Evolutionary conservation across 1,140 invertebrate species (phyloP), one percentile per base, ranked within the genome.

Genomic region (Brachionus rubens): DNA sequence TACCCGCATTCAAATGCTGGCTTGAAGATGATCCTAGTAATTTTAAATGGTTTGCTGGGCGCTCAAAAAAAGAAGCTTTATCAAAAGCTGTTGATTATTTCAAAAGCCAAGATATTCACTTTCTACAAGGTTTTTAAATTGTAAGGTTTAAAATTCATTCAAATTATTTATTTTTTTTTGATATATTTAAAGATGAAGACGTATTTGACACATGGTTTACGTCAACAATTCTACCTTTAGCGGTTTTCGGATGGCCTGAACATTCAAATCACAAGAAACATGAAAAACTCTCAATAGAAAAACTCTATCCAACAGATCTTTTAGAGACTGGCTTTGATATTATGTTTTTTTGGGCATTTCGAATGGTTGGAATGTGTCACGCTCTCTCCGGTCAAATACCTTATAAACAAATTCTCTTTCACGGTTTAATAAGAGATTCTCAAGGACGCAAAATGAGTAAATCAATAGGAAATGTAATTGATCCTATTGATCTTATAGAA

Each of bases 401-500:
- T 10, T 80, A 80, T 75, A 36, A 70, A 10, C 72, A 77, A 16
- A 78, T 81, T n/a, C 78, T 78, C 4, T 65, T 77, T 46, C 82
- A 84, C 78, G 84, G 83, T 0, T 72, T 85, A 14, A 77, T 86
- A n/a, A 77, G 83, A 77, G 84, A 85, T 78, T 77, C 80, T 10
- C 78, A 83, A 21, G 85, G 85, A 2, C 76, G 80, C 40, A 86
- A 86, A 78, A 85, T 86, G 85, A 82, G 82, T 77, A 86, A 86
- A 77, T 84, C 83, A 26, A 77, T 81, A 14, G 85, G 85, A 2
- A 86, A 86, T 80, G 83, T 85, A 1, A 81, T 85, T 33, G 84
- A 86, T 78, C 85, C 84, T 0, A 89, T 97, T 84, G 94, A 99
- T 86, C 93, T 99, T 0, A 97, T 99, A 78, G 84, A 86, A 28